Conservation (phyloP, 2,888 invertebrate genomes). For the Thalpophila matura region DNA sequence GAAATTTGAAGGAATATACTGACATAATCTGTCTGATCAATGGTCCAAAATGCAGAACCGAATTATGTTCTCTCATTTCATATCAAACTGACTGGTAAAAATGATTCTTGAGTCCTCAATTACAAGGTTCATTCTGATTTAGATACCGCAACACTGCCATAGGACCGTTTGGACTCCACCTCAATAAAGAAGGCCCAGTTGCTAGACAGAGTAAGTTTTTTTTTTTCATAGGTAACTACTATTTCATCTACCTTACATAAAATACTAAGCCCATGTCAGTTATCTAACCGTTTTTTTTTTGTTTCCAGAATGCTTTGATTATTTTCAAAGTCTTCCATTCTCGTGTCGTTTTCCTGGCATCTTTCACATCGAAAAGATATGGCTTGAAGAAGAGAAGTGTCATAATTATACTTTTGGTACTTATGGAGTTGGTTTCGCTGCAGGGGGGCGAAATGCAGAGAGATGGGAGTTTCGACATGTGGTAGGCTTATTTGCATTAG, state of each 20-base stretch:
- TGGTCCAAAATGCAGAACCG: too few species aligned
- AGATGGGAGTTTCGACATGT: constrained; percentile 51
- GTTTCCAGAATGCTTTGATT: constrained; percentile 49
- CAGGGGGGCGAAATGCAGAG: constrained; percentile 41
- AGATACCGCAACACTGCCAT: constrained; percentile 30
- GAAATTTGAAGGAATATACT: too few species aligned
- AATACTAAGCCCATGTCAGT: too few species aligned
- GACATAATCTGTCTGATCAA: too few species aligned
- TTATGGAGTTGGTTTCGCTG: background rate
- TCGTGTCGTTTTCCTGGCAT: constrained; percentile 22
- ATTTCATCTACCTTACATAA: too few species aligned
- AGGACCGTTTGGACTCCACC: constrained; percentile 6
- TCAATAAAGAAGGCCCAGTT: constrained; percentile 19
- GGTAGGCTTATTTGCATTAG: too few species aligned
- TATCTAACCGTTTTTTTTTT: background rate
- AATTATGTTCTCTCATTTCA: too few species aligned
- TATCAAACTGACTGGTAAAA: too few species aligned
- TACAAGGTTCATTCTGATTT: background rate
- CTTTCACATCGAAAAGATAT: background rate
- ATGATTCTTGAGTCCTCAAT: background rate
- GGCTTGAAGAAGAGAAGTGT: constrained; percentile 19
- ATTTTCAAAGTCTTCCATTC: constrained; percentile 50
- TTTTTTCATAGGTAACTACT: background rate
- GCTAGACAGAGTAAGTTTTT: constrained; percentile 34
- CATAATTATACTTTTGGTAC: background rate